Percentiles rank a stretch among this genome's conserved stretches.
Conservation (phyloP, 2,888 invertebrate species). For the Zelleria hepariella region DNA sequence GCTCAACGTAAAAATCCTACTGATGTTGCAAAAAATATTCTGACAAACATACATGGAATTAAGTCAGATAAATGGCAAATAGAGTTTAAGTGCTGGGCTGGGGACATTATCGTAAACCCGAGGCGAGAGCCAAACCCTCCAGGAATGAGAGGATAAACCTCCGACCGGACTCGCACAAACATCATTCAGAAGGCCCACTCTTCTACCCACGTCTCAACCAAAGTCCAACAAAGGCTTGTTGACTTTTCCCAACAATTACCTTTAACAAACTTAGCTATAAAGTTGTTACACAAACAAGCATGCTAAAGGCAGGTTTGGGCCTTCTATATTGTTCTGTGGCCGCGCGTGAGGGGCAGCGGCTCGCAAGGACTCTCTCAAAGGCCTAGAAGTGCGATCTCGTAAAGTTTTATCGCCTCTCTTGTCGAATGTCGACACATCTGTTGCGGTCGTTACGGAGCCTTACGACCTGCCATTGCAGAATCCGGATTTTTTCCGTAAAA, state of each 20-base stretch:
- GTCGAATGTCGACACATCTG: conserved; percentile 28
- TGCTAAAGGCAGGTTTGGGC: not conserved
- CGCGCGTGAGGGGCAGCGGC: not conserved
- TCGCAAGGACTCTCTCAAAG: not conserved
- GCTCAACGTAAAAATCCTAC: no score
- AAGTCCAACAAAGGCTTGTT: no score
- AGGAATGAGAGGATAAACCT: not conserved
- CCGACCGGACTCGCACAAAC: not conserved
- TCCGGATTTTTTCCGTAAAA: not conserved
- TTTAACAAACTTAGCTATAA: not conserved
- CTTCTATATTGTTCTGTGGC: not conserved
- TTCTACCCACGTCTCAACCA: no score
- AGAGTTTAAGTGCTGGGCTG: not conserved
- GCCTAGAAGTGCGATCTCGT: conserved; percentile 17
- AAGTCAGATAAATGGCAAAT: not conserved
- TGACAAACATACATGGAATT: not conserved
- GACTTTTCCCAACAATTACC: not conserved
- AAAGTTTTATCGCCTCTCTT: conserved; percentile 31
- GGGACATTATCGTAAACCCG: not conserved
- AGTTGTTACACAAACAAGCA: not conserved
- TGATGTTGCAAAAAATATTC: not conserved
- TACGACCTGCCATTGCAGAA: not conserved
- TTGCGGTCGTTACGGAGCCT: conserved; percentile 25
- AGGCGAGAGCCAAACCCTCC: not conserved
- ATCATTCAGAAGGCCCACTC: not conserved